Percentiles rank a stretch among this genome's conserved stretches.
Conservation (phyloP, 2,113 vertebrate species). For the Phrynocephalus versicolor region DNA sequence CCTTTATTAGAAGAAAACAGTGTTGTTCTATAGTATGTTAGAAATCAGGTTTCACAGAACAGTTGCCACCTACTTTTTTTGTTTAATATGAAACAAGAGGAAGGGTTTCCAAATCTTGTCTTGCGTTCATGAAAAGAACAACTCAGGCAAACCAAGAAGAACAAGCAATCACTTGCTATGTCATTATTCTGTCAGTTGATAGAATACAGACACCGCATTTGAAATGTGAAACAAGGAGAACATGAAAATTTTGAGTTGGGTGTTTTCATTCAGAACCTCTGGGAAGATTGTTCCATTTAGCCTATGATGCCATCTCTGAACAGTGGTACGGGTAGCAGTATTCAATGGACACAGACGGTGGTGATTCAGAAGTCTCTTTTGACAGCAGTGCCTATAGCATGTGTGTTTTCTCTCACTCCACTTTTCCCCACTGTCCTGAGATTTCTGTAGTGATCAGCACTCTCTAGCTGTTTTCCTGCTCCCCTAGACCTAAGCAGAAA, state of each 20-base stretch:
- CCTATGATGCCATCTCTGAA: too few species aligned
- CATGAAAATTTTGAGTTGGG: not conserved
- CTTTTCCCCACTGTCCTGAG: too few species aligned
- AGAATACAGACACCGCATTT: not conserved
- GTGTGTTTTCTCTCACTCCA: too few species aligned
- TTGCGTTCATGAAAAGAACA: not conserved
- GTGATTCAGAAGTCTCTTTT: too few species aligned
- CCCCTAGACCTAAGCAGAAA: too few species aligned
- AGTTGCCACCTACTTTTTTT: not conserved
- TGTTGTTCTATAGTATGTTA: fast-evolving
- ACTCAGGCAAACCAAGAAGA: not conserved
- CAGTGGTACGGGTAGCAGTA: too few species aligned
- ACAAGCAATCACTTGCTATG: not conserved
- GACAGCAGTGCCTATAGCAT: too few species aligned
- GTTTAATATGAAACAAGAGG: conserved; percentile 22
- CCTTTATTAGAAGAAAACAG: conserved; percentile 5
- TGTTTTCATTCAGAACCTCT: too few species aligned
- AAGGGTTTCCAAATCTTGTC: not conserved
- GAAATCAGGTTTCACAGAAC: not conserved
- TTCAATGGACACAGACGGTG: too few species aligned
- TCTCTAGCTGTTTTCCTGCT: too few species aligned
- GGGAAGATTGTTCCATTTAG: too few species aligned
- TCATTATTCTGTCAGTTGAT: not conserved
- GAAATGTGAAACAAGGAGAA: not conserved
- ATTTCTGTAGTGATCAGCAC: too few species aligned